Conservation (phyloP, 1,140 invertebrate species). For the Saxidomus purpurata region DNA sequence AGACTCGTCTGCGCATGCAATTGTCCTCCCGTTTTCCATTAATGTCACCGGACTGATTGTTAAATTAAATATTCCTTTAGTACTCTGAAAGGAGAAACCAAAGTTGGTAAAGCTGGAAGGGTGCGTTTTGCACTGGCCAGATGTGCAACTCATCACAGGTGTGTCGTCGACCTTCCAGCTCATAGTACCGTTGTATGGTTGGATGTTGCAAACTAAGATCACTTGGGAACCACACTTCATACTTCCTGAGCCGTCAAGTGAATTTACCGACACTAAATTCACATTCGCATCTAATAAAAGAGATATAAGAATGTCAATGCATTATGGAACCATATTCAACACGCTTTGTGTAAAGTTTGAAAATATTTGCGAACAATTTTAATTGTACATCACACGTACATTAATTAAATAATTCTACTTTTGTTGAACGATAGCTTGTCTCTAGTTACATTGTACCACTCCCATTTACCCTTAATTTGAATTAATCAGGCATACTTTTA, state of each 20-base stretch:
- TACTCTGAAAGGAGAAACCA: neutral
- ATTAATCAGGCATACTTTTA: too few relatives aligned
- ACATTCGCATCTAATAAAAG: neutral
- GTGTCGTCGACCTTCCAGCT: neutral
- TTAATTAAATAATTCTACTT: neutral
- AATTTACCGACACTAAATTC: neutral
- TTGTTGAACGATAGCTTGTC: neutral
- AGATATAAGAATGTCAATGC: too few relatives aligned
- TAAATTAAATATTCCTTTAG: neutral
- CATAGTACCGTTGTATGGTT: neutral
- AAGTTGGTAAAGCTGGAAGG: neutral
- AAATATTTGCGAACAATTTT: neutral
- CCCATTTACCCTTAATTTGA: too few relatives aligned
- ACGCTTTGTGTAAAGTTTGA: neutral
- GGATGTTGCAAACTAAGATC: neutral
- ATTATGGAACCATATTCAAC: neutral
- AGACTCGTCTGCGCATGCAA: neutral
- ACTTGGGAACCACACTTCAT: neutral
- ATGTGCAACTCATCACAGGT: neutral
- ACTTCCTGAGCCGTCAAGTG: neutral
- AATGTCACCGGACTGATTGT: neutral
- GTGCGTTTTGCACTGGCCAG: neutral
- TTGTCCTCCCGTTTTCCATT: neutral
- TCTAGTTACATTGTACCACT: too few relatives aligned
- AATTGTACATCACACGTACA: neutral